These are phyloP conservation scores for Malurus splendens DNA, from an alignment of 2,797 vertebrate species.

Conservation along the genomic window DNA sequence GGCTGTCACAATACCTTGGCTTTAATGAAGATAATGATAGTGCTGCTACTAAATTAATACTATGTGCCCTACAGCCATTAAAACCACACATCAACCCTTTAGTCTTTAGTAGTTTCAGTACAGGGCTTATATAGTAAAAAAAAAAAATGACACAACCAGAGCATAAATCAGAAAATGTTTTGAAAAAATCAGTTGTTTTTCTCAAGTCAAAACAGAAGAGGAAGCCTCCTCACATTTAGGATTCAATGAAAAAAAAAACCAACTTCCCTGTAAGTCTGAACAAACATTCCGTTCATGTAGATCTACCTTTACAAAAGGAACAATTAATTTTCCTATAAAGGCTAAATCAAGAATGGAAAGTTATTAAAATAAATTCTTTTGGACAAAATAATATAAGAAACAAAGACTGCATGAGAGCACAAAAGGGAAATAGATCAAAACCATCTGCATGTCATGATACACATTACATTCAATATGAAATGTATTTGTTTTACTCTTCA, in stretches of 20 bases:
- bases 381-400: background rate
- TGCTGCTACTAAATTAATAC: background rate
- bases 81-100: background rate
- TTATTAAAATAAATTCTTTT: background rate
- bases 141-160: background rate
- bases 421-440: constrained; percentile 4
- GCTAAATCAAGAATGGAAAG: background rate
- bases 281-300: background rate
- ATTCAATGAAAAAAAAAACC: background rate
- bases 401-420: background rate
- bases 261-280: background rate
- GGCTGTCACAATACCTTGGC: background rate
- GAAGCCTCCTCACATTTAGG: background rate
- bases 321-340: background rate
- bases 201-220: background rate
- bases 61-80: background rate
- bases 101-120: background rate
- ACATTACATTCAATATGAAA: background rate
- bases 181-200: background rate
- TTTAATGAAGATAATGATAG: background rate
- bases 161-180: background rate
- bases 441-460: background rate
- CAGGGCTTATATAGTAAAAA: background rate
- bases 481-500: background rate
- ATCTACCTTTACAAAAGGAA: background rate